Conservation (phyloP, 2,113 vertebrate genomes). For the Pelecanoides urinatrix region DNA sequence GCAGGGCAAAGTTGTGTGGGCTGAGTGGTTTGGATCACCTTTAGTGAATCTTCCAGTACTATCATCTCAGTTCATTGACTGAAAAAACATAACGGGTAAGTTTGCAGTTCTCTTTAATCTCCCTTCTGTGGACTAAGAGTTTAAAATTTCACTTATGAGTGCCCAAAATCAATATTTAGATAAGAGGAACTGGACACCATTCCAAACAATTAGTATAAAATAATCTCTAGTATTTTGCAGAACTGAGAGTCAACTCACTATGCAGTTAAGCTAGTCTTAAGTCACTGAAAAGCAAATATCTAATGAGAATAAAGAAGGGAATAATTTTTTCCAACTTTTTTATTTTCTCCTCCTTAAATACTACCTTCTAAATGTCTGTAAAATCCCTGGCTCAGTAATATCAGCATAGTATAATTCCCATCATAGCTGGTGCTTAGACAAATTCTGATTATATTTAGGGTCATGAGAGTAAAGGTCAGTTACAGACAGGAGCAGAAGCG, state of each 20-base stretch:
- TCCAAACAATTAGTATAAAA: not conserved
- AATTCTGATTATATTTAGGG: not conserved
- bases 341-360: not conserved
- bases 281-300: not conserved
- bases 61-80: not conserved
- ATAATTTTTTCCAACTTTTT: not conserved
- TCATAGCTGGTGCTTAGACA: not conserved
- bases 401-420: not conserved
- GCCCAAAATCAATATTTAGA: not conserved
- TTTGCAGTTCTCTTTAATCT: not conserved
- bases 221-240: not conserved
- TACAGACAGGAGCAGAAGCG: not conserved
- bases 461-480: not conserved
- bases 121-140: not conserved
- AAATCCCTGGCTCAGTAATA: not conserved
- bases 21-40: not conserved
- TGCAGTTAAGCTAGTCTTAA: not conserved
- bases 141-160: not conserved
- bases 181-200: not conserved
- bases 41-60: not conserved
- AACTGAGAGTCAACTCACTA: not conserved
- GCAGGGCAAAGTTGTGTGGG: not conserved
- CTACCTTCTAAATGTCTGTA: not conserved
- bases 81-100: not conserved
- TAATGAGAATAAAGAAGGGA: not conserved